These are phyloP conservation scores for Xiphophorus maculatus DNA, from an alignment of 2,113 vertebrate genomes.

Conservation along the genomic window DNA sequence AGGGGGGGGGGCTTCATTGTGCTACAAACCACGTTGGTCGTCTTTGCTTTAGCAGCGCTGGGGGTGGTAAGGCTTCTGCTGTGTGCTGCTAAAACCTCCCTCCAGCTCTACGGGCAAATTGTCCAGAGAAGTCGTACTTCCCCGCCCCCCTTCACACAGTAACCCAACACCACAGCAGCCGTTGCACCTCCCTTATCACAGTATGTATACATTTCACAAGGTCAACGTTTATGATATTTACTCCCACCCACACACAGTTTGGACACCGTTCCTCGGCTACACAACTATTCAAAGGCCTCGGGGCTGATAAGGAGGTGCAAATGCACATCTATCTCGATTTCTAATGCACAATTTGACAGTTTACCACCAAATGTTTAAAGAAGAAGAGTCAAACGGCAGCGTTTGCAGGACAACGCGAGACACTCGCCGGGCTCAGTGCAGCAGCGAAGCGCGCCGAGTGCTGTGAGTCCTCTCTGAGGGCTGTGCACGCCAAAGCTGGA, in stretches of 20 bases:
- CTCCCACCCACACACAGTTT: slow-evolving; percentile 43
- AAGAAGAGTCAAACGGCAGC: slow-evolving; percentile 33
- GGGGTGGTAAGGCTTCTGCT: slow-evolving; percentile 33
- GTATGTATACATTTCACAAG: slow-evolving; percentile 71
- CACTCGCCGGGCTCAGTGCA: slow-evolving; percentile 51
- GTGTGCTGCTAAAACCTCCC: slow-evolving; percentile 73
- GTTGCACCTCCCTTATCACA: slow-evolving; percentile 65
- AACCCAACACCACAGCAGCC: slow-evolving; percentile 62
- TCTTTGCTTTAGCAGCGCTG: slow-evolving; percentile 69
- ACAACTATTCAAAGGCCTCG: slow-evolving; percentile 39
- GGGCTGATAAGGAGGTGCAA: slow-evolving; percentile 21
- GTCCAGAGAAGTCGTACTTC: slow-evolving; percentile 62
- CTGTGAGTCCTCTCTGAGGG: slow-evolving; percentile 62
- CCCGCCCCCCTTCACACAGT: slow-evolving; percentile 38
- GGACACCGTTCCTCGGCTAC: slow-evolving; percentile 23
- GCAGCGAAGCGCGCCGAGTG: slow-evolving; percentile 52
- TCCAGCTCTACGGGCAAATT: slow-evolving; percentile 67
- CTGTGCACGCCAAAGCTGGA: slow-evolving; percentile 60
- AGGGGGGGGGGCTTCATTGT: slow-evolving; percentile 70
- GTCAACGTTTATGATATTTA: slow-evolving; percentile 71
- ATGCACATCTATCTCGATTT: not conserved
- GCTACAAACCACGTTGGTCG: slow-evolving; percentile 70
- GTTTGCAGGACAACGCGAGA: slow-evolving; percentile 28
- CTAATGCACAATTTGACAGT: not conserved
- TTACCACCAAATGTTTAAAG: not conserved